Evolutionary conservation across 2,797 vertebrate species (phyloP), one percentile per base, ranked within the genome.

Genomic region (Lithobates pipiens): DNA sequence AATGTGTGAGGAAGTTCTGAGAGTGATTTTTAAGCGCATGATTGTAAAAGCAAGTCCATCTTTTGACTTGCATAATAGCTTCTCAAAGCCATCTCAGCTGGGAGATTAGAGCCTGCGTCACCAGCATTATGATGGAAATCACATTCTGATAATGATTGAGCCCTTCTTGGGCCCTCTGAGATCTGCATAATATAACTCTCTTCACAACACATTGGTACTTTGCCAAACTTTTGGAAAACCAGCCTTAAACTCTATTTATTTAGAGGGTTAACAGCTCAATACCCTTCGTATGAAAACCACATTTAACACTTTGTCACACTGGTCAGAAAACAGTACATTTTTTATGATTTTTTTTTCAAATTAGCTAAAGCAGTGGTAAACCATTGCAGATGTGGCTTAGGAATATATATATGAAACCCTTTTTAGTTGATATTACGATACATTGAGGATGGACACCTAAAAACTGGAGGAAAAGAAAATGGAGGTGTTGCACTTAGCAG

Each of bases 31-130:
- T 83, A 87, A 83, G 76, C 76, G 71, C 63, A 50, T 83, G 85
- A 87, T 87, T 87, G 81, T 87, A 87, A 87, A 86, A 87, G 74
- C 85, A 63, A 83, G 80, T 87, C 80, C 85, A 87, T 87, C 80
- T 83, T 86, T 87, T 87, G 81, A 87, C 85, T 83, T 87, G 46
- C 85, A 87, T 87, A 87, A 87, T 87, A 87, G 85, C 85, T 87
- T 87, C 76, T 83, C 81, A 70, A 65, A 87, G 76, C 81, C 76
- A 70, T 87, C 80, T 83, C 85, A 83, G 85, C 81, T 76, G 80
- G 85, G 85, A 87, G 85, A 83, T 87, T 87, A 83, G 50, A 79
- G 85, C 76, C 81, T 83, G 85, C 85, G 85, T 87, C 85, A 87
- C 81, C 15, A 9, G 80, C 80, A 87, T 87, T 87, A 87, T 87